These are phyloP conservation scores for Paedocypris sp. DNA, from an alignment of 2,113 vertebrate genomes.

Conservation along the genomic window DNA sequence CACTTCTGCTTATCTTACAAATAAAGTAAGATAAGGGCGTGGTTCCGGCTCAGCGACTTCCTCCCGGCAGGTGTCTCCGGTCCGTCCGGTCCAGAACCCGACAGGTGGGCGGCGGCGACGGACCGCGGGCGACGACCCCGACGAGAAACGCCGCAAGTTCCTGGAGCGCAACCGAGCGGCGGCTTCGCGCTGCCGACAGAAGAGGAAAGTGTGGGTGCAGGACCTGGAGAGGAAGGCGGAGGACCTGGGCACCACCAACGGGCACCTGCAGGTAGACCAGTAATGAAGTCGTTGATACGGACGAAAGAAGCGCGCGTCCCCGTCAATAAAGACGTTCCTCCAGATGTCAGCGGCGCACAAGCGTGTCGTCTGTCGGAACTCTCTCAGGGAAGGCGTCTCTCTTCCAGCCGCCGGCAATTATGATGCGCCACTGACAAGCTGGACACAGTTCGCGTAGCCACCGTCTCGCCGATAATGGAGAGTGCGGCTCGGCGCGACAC, in stretches of 20 bases:
- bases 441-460: slow-evolving; percentile 71
- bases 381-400: slow-evolving; percentile 72
- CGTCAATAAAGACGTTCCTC: slow-evolving; percentile 78
- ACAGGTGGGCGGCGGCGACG: slow-evolving; percentile 87
- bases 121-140: slow-evolving; percentile 90
- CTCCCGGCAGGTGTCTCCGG: slow-evolving; percentile 85
- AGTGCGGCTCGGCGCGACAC: slow-evolving; percentile 54
- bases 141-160: slow-evolving; percentile 94
- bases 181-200: slow-evolving; percentile 90
- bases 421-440: slow-evolving; percentile 72
- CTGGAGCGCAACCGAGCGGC: slow-evolving; percentile 90
- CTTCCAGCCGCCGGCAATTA: slow-evolving; percentile 73
- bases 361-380: slow-evolving; percentile 68
- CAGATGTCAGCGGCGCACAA: slow-evolving; percentile 70
- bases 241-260: slow-evolving; percentile 82
- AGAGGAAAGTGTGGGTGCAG: slow-evolving; percentile 98
- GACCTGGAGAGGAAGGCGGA: slow-evolving; percentile 92
- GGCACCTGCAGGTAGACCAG: slow-evolving; percentile 77
- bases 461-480: slow-evolving; percentile 71
- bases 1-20: too few species aligned
- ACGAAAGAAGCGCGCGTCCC: slow-evolving; percentile 64
- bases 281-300: slow-evolving; percentile 69
- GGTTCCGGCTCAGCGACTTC: too few species aligned
- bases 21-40: too few species aligned
- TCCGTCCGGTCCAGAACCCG: slow-evolving; percentile 74